Base-by-base conservation (phyloP, 2,888 invertebrate species). In the Scelioninae gen. 1 region DNA sequence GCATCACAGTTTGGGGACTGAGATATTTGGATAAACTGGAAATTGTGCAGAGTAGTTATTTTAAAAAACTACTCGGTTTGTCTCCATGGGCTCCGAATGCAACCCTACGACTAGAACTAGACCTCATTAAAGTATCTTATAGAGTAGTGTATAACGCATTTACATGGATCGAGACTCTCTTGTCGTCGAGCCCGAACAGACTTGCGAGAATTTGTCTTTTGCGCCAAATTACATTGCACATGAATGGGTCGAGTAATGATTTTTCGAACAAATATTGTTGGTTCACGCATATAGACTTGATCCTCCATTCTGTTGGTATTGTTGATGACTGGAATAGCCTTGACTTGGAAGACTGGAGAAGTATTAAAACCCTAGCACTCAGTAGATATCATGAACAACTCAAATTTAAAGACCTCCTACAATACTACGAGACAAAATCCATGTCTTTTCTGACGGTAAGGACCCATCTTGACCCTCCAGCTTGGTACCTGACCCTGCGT, bases 11-110 rank as follows among this genome's bases (percentile, higher is more conserved):
- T 11, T 62, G 45, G 62, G 62, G 62, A 11, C 29, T 62, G 8
- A 40, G 43, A 43, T 62, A 62, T 34, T 45, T 62, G n/a, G 62
- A 38, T 5, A 62, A 11, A 15, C 11, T 62, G 31, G 62, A 43
- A 45, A n/a, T n/a, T 15, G 43, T 45, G 7, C 63, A 29, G 10
- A 32, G 32, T 49, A 49, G n/a, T 7, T 34, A 63, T 10, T 63
- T 63, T 49, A 63, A 63, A 32, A 56, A 38, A 56, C 16, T 56
- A 15, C 56, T 56, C 16, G 56, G 56, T 38, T 15, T 56, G 16
- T 38, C 56, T 56, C 56, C 38, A 10, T 56, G 38, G 0, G 56
- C 38, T 38, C 56, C 56, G 15, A 56, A 56, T 29, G 23, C 47
- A 10, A 49, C 65, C 8, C 8, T 65, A 13, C 11, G 34, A 47